Evolutionary conservation across 2,113 vertebrate genomes (phyloP).

Genomic region (Rhinopithecus roxellana): DNA sequence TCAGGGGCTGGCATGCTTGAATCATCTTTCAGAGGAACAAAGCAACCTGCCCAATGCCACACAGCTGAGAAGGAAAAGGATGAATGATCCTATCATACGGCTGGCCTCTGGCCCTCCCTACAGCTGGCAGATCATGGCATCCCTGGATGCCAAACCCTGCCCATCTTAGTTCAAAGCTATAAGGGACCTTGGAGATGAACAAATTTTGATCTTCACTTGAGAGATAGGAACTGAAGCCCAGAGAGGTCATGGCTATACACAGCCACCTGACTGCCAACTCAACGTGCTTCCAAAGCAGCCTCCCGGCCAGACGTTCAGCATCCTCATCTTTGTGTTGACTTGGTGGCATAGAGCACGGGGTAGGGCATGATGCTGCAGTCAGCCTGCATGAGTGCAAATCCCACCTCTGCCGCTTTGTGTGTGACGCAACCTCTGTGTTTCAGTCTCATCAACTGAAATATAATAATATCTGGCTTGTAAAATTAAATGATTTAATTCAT

Average conservation of each 20-base stretch:
- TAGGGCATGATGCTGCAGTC: too few relatives aligned
- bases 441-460: not conserved
- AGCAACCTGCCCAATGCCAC: not conserved
- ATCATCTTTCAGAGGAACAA: not conserved
- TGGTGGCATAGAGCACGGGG: not conserved
- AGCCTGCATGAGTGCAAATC: not conserved
- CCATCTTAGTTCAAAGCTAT: not conserved
- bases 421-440: not conserved
- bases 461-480: not conserved
- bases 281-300: not conserved
- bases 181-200: not conserved
- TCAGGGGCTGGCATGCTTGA: not conserved
- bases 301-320: not conserved
- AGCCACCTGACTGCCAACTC: not conserved
- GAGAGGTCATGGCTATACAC: not conserved
- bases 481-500: not conserved
- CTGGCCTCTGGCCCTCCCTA: not conserved
- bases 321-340: fast-evolving
- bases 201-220: not conserved
- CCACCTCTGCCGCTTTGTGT: not conserved
- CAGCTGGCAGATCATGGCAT: too few relatives aligned
- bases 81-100: not conserved
- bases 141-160: not conserved
- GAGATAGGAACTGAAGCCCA: not conserved
- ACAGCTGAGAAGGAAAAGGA: not conserved